phyloP scores from a whole-genome alignment of 2,888 invertebrate species.

The Diaphora mendica region DNA sequence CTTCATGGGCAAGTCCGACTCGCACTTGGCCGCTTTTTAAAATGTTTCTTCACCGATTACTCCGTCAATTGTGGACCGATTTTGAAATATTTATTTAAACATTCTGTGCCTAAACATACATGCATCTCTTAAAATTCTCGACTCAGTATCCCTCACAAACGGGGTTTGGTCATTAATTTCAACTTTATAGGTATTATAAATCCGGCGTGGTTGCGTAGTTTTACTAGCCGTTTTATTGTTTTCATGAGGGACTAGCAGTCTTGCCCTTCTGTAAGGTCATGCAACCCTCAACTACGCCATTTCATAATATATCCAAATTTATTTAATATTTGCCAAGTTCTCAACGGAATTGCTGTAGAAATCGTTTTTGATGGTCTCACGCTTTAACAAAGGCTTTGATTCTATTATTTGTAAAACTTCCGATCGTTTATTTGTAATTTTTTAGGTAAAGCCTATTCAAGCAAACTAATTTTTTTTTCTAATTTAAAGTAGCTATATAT shows the following conservation, averaged over 20 bases:
- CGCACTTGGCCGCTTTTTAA: too few species aligned
- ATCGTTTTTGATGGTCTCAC: slow-evolving; percentile 17
- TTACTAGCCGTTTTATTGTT: slow-evolving; percentile 67
- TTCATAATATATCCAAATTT: slow-evolving; percentile 22
- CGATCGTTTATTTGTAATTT: not conserved
- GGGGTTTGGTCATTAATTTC: slow-evolving; percentile 64
- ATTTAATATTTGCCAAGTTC: slow-evolving; percentile 7
- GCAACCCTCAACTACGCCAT: slow-evolving; percentile 26
- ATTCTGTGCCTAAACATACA: slow-evolving; percentile 7
- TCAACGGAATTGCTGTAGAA: slow-evolving; percentile 20
- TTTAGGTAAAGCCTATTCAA: not conserved
- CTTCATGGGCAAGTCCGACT: too few species aligned
- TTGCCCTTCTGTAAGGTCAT: slow-evolving; percentile 51
- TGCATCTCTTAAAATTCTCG: slow-evolving; percentile 7
- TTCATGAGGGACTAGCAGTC: slow-evolving; percentile 56
- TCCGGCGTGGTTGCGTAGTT: slow-evolving; percentile 61
- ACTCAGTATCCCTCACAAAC: slow-evolving; percentile 38
- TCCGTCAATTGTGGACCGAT: too few species aligned
- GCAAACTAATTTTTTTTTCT: too few species aligned
- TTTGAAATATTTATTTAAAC: slow-evolving; percentile 1
- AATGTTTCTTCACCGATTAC: too few species aligned
- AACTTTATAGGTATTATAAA: slow-evolving; percentile 68
- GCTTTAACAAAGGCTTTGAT: slow-evolving; percentile 24
- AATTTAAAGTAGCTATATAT: too few species aligned
- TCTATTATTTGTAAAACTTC: not conserved